Conservation (phyloP, 2,113 vertebrate genomes). For the Syngnathoides biaculeatus region DNA sequence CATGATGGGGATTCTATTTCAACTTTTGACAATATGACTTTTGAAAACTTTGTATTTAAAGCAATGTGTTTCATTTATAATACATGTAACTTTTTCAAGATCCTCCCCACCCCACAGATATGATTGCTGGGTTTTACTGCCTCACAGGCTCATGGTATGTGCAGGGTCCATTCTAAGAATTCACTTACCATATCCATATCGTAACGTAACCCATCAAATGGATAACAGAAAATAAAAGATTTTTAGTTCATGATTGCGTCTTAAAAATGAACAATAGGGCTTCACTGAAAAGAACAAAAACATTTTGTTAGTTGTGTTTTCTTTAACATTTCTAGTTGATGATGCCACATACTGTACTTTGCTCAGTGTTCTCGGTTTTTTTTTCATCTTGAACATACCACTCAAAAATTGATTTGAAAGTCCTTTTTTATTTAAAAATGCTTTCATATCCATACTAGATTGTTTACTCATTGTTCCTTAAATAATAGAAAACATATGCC, state of each 20-base stretch:
- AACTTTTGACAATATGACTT: background rate
- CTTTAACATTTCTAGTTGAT: background rate
- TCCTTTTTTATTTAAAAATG: background rate
- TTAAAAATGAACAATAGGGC: background rate
- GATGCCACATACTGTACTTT: background rate
- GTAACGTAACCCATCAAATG: too few relatives aligned
- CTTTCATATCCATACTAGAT: background rate
- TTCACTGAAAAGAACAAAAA: background rate
- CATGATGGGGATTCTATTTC: background rate
- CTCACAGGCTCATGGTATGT: too few relatives aligned
- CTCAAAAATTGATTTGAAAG: background rate
- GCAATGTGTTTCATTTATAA: too few relatives aligned
- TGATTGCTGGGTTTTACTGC: too few relatives aligned
- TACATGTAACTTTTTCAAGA: too few relatives aligned
- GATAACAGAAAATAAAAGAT: background rate
- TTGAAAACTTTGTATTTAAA: too few relatives aligned
- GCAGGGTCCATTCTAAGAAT: too few relatives aligned
- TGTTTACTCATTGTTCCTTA: background rate
- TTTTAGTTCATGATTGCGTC: background rate
- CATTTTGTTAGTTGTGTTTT: background rate
- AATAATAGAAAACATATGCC: background rate
- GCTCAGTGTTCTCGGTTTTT: too few relatives aligned
- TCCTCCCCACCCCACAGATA: too few relatives aligned
- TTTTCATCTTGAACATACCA: too few relatives aligned
- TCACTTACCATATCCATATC: too few relatives aligned